These are phyloP conservation scores for Naso thynnoides DNA, from an alignment of 2,797 vertebrate genomes.

Conservation along the genomic window DNA sequence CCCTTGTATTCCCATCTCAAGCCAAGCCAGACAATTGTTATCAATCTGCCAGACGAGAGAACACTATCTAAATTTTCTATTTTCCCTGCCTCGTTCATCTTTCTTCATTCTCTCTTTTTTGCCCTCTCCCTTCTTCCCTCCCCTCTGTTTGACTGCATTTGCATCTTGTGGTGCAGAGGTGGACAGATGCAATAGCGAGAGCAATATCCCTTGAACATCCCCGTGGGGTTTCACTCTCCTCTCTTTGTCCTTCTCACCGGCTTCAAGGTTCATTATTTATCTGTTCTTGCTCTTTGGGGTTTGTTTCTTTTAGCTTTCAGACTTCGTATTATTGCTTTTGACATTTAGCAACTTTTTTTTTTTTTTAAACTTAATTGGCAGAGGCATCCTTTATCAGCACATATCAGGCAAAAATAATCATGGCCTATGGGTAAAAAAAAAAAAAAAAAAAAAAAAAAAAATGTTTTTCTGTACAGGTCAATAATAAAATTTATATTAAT, in stretches of 20 bases:
- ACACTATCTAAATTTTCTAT: conserved; percentile 12
- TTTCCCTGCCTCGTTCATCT: not conserved
- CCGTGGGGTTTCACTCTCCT: conserved; percentile 24
- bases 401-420: not conserved
- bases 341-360: conserved; percentile 11
- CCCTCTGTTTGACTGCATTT: conserved; percentile 30
- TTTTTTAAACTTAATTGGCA: not conserved
- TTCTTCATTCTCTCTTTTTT: not conserved
- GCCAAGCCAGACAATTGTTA: conserved; percentile 41
- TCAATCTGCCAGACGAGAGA: conserved; percentile 28
- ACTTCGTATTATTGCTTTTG: conserved; percentile 10
- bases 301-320: conserved; percentile 13
- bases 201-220: conserved; percentile 36
- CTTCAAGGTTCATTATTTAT: conserved; percentile 37
- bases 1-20: conserved; percentile 16
- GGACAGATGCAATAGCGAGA: conserved; percentile 37
- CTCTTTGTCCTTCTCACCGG: conserved; percentile 38
- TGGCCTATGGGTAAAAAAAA: not conserved
- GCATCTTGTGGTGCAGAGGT: conserved; percentile 37
- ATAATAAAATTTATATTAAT: not conserved
- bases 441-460: too few relatives aligned
- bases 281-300: conserved; percentile 13
- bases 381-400: not conserved
- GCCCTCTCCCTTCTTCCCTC: not conserved
- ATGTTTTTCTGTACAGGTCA: not conserved